Conservation (phyloP, 2,797 vertebrate genomes). For the Anabas testudineus region DNA sequence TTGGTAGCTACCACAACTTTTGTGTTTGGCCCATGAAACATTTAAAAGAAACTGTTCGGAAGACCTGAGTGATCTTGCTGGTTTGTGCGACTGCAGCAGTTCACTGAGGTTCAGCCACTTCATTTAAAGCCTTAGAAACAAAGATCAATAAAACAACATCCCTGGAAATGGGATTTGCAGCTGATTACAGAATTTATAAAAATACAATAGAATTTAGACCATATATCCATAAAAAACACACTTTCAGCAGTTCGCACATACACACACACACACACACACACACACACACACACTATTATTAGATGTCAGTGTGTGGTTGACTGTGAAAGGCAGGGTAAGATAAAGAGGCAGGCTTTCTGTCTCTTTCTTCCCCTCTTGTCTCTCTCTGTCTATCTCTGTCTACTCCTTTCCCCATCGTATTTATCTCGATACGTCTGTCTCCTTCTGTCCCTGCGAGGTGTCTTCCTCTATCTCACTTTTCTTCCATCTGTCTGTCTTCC, state of each 20-base stretch:
- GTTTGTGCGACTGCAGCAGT: too few relatives aligned
- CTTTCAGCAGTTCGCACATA: constrained; percentile 3
- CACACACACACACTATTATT: constrained; percentile 12
- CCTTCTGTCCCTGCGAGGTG: constrained; percentile 46
- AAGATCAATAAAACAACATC: too few relatives aligned
- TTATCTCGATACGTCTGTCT: constrained; percentile 65
- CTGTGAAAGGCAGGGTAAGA: constrained; percentile 62
- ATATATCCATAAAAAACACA: constrained; percentile 6
- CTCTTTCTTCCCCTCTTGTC: constrained; percentile 32
- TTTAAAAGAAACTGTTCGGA: too few relatives aligned
- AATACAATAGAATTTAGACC: too few relatives aligned
- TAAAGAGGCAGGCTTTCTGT: constrained; percentile 58
- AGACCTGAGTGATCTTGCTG: too few relatives aligned
- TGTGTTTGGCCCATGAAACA: too few relatives aligned
- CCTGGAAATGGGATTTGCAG: too few relatives aligned
- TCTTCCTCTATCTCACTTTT: constrained; percentile 57
- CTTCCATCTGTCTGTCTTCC: constrained; percentile 46
- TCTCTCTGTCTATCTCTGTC: constrained; percentile 45
- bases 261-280: not conserved
- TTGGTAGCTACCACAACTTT: too few relatives aligned
- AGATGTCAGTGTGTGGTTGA: constrained; percentile 44
- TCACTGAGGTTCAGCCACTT: too few relatives aligned
- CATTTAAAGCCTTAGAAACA: too few relatives aligned
- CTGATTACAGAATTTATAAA: too few relatives aligned
- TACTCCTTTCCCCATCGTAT: constrained; percentile 34